These are phyloP conservation scores for Pteronotus mesoamericanus DNA, from an alignment of 2,797 vertebrate species.

Conservation along the genomic window DNA sequence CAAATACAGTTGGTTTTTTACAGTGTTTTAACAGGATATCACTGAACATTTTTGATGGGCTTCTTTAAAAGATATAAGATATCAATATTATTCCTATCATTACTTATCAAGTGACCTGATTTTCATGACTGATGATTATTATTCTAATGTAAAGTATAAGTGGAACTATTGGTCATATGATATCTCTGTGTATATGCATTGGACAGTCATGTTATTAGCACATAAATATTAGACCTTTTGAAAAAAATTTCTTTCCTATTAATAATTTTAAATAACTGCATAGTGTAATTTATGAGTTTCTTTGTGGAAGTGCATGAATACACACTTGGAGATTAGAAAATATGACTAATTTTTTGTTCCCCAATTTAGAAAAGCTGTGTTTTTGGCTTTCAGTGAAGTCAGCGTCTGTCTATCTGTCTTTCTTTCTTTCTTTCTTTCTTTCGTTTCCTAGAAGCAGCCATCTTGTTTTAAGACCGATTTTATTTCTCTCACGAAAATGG, in stretches of 20 bases:
- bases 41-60: slow-evolving; percentile 19
- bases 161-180: neutral
- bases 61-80: neutral
- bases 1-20: slow-evolving; percentile 52
- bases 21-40: slow-evolving; percentile 54
- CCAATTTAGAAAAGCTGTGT: slow-evolving; percentile 19
- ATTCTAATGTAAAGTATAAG: neutral
- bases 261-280: neutral
- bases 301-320: neutral
- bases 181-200: neutral
- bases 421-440: too few species aligned
- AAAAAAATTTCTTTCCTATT: neutral
- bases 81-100: neutral
- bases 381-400: slow-evolving; percentile 42
- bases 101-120: neutral
- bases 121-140: neutral
- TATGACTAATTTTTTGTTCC: neutral
- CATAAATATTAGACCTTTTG: slow-evolving; percentile 1
- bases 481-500: slow-evolving; percentile 61
- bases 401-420: neutral
- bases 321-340: neutral
- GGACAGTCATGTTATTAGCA: neutral
- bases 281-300: neutral
- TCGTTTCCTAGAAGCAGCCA: slow-evolving; percentile 37
- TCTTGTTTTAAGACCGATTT: slow-evolving; percentile 65